Evolutionary conservation across 92 coral and sea anemone genomes (phyloP).

Genomic region (Montipora capitata): DNA sequence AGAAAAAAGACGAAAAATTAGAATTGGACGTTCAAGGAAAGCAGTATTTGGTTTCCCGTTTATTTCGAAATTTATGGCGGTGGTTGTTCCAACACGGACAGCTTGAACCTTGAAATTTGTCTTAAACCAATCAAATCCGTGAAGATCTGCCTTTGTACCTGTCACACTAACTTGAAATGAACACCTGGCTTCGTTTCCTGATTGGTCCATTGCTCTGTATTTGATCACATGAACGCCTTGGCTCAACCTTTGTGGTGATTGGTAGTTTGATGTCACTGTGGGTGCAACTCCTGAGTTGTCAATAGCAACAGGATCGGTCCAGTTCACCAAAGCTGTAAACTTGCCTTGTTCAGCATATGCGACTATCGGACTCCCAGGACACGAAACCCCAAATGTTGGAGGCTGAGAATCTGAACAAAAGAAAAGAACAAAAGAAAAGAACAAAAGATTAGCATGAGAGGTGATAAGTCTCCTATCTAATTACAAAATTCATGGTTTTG

Average conservation of each 20-base stretch:
- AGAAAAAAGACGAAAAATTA: no score
- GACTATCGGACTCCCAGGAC: slow-evolving; percentile 17
- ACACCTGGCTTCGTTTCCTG: slow-evolving; percentile 58
- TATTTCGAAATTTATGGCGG: background rate
- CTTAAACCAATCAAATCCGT: background rate
- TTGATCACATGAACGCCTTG: slow-evolving; percentile 46
- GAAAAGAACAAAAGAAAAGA: background rate
- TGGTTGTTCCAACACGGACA: no score
- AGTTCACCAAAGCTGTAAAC: slow-evolving; percentile 49
- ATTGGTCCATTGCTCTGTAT: slow-evolving; percentile 64
- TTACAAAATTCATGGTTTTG: background rate
- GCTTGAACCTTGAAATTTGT: no score
- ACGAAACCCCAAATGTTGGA: slow-evolving; percentile 52
- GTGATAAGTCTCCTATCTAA: background rate
- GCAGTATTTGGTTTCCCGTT: background rate
- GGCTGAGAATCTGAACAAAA: slow-evolving; percentile 43
- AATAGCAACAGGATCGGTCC: slow-evolving; percentile 60
- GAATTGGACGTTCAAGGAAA: slow-evolving; percentile 17
- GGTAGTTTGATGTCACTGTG: slow-evolving; percentile 3
- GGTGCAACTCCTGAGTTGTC: slow-evolving; percentile 74
- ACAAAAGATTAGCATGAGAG: background rate
- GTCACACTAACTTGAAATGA: slow-evolving; percentile 41
- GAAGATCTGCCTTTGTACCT: slow-evolving; percentile 18
- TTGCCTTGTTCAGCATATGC: slow-evolving; percentile 29
- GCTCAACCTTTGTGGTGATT: slow-evolving; percentile 27